A percentile compares a stretch with the other conserved stretches of the same genome.
Evolutionary conservation across 2,113 vertebrate genomes (phyloP).

Genomic region (Larimichthys crocea): DNA sequence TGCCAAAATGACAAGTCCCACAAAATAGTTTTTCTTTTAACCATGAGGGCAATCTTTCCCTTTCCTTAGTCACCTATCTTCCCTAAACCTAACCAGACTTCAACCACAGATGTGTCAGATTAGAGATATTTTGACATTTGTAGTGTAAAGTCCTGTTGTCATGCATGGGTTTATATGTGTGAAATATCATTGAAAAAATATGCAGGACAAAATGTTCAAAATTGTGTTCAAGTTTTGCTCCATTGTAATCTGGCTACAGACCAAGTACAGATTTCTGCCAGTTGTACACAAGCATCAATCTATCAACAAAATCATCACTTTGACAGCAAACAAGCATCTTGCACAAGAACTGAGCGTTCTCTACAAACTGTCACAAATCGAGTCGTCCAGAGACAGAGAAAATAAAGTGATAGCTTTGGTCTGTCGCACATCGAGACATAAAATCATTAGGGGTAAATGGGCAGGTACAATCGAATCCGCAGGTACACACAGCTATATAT

Average conservation of each 20-base stretch:
- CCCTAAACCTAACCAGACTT: no score
- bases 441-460: not conserved
- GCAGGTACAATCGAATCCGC: slow-evolving; percentile 9
- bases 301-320: slow-evolving; percentile 15
- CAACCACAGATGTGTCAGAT: not conserved
- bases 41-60: not conserved
- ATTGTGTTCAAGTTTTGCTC: not conserved
- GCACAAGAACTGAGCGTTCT: not conserved
- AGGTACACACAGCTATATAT: not conserved
- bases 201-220: not conserved
- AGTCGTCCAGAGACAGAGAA: not conserved
- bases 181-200: not conserved
- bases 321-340: not conserved
- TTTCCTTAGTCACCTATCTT: no score
- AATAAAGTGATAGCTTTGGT: not conserved
- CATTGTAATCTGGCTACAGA: not conserved
- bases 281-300: not conserved
- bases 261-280: slow-evolving; percentile 7
- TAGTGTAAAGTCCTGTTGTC: not conserved
- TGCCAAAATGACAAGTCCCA: no score
- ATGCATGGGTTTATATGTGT: no score
- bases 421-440: not conserved
- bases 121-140: not conserved
- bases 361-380: slow-evolving; percentile 11
- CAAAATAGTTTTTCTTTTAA: not conserved